Evolutionary conservation across 2,113 vertebrate species (phyloP).

Genomic region (Mirounga angustirostris): DNA sequence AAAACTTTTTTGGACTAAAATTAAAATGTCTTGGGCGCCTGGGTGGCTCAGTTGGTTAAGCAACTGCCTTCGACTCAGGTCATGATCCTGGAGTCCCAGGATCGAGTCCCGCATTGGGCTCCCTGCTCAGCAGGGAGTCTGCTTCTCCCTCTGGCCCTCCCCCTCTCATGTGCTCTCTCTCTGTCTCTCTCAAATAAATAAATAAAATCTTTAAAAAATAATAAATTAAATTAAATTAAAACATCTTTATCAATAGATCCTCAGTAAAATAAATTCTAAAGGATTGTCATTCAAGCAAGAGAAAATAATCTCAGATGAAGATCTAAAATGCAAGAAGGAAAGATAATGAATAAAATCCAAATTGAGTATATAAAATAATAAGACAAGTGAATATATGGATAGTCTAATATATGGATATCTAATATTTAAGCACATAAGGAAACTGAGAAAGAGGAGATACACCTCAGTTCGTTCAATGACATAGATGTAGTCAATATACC

Average conservation of each 20-base stretch:
- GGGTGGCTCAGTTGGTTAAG: too few species aligned
- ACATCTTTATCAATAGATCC: background rate
- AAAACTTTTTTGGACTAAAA: background rate
- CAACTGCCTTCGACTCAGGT: too few species aligned
- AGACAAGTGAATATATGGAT: background rate
- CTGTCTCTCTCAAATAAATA: too few species aligned
- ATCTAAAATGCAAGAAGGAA: background rate
- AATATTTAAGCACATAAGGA: conserved; percentile 20
- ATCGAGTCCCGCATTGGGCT: too few species aligned
- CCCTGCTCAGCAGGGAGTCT: too few species aligned
- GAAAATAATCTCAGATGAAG: conserved; percentile 33
- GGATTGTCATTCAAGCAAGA: conserved; percentile 1
- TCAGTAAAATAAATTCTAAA: conserved; percentile 21
- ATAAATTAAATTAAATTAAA: background rate
- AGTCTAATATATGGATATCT: background rate
- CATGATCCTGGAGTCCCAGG: too few species aligned
- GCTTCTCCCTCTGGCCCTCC: too few species aligned
- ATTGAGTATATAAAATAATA: background rate
- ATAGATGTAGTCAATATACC: background rate
- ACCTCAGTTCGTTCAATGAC: background rate
- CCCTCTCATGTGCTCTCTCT: too few species aligned
- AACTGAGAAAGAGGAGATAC: background rate
- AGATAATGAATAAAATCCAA: conserved; percentile 21
- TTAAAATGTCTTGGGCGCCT: background rate
- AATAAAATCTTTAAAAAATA: too few species aligned